Percentiles rank a stretch among this genome's conserved stretches.
Evolutionary conservation across 2,888 invertebrate genomes (phyloP).

Genomic region (Plebejus argus): DNA sequence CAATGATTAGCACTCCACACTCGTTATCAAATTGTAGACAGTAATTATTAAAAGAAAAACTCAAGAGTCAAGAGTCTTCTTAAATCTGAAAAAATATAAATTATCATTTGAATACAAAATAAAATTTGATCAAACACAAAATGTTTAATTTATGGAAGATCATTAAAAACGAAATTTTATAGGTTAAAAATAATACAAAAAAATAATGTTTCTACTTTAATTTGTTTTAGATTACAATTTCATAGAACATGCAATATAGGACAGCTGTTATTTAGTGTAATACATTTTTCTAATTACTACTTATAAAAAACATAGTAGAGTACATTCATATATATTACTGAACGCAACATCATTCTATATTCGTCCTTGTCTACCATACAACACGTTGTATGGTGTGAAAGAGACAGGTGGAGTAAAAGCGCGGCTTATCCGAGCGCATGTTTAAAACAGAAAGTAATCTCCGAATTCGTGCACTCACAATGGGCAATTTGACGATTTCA

Average conservation of each 20-base stretch:
- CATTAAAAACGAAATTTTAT: no score
- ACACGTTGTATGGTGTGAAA: constrained; percentile 34
- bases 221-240: no score
- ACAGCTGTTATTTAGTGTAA: not conserved
- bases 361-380: constrained; percentile 1
- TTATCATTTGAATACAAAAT: no score
- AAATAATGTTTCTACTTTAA: no score
- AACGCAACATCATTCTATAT: not conserved
- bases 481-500: constrained; percentile 78
- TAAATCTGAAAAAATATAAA: no score
- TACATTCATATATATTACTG: not conserved
- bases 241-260: no score
- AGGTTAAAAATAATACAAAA: no score
- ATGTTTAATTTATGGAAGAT: no score
- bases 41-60: no score
- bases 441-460: constrained; percentile 72
- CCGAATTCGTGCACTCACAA: constrained; percentile 76
- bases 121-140: no score
- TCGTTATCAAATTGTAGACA: no score
- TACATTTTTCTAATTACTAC: not conserved
- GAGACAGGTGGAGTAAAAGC: constrained; percentile 42
- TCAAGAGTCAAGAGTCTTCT: no score
- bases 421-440: constrained; percentile 54
- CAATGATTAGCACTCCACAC: not conserved
- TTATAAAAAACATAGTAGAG: not conserved